phyloP scores from a whole-genome alignment of 1,140 invertebrate species.

The Andrena cerasifolii region DNA sequence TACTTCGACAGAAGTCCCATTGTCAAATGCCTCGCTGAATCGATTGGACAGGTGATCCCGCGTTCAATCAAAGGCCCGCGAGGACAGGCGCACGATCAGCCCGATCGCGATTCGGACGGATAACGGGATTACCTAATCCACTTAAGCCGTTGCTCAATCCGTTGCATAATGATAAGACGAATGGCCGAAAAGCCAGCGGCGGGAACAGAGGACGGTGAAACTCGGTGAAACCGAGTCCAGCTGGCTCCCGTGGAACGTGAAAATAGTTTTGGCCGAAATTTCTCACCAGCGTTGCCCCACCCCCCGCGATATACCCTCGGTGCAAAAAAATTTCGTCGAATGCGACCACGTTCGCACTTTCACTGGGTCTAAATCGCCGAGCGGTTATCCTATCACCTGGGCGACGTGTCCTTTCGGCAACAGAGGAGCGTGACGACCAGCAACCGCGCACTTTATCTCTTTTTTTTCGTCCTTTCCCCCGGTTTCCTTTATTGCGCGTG shows the following conservation, averaged over 20 bases:
- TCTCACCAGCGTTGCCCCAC: conserved; percentile 32
- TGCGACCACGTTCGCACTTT: conserved; percentile 48
- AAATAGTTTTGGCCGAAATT: conserved; percentile 54
- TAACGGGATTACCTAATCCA: conserved; percentile 57
- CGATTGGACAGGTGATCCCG: neutral
- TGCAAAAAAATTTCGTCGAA: conserved; percentile 43
- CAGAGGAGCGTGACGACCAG: neutral
- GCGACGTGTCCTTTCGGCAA: neutral
- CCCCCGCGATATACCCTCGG: conserved; percentile 9
- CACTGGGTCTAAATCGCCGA: conserved; percentile 48
- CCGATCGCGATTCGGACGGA: conserved; percentile 48
- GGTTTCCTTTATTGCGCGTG: neutral
- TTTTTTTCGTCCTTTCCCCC: neutral
- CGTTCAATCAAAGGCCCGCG: neutral
- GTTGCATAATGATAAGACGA: conserved; percentile 69
- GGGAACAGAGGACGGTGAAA: conserved; percentile 57
- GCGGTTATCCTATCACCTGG: neutral
- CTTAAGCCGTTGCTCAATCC: conserved; percentile 57
- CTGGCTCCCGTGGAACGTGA: conserved; percentile 17
- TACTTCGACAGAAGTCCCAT: too few species aligned
- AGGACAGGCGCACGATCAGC: conserved; percentile 16
- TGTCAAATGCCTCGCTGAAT: neutral
- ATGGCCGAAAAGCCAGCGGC: conserved; percentile 52
- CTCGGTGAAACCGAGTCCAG: conserved; percentile 63
- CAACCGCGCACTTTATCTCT: neutral